phyloP scores from a whole-genome alignment of 2,113 vertebrate genomes.

The Balaeniceps rex region DNA sequence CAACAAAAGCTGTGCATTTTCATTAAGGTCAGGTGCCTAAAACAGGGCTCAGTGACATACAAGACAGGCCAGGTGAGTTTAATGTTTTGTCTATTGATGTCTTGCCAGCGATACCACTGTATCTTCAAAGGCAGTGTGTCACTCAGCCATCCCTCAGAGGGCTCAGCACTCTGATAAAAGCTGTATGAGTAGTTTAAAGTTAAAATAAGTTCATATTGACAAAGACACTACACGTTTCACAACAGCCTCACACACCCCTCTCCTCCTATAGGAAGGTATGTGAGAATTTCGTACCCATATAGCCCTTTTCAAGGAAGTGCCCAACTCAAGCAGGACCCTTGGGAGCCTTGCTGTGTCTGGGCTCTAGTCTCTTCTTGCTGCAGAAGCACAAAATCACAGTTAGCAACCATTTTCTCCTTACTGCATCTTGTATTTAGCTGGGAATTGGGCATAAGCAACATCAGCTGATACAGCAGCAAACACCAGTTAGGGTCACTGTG shows the following conservation, averaged over 20 bases:
- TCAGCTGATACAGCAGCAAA: neutral
- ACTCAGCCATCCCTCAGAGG: neutral
- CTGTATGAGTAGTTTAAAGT: neutral
- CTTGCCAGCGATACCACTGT: neutral
- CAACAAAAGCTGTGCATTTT: constrained; percentile 61
- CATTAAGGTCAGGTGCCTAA: neutral
- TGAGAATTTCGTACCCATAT: rapidly evolving
- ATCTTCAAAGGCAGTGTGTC: constrained; percentile 19
- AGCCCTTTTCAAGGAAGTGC: neutral
- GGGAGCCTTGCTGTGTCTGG: neutral
- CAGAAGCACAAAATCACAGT: neutral
- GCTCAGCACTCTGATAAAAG: neutral
- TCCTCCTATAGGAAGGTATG: neutral
- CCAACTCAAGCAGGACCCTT: neutral
- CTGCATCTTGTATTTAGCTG: neutral
- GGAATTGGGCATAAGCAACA: neutral
- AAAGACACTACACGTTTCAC: neutral
- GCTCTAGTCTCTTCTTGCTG: neutral
- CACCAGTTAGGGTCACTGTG: rapidly evolving
- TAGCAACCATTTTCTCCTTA: neutral
- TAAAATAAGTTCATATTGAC: neutral
- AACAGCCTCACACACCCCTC: rapidly evolving
- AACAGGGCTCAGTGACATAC: neutral
- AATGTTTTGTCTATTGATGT: constrained; percentile 58
- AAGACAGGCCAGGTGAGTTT: constrained; percentile 54